A percentile compares a stretch with the other conserved stretches of the same genome.
Conservation (phyloP, 1,140 invertebrate genomes). For the Mylabris phalerata region DNA sequence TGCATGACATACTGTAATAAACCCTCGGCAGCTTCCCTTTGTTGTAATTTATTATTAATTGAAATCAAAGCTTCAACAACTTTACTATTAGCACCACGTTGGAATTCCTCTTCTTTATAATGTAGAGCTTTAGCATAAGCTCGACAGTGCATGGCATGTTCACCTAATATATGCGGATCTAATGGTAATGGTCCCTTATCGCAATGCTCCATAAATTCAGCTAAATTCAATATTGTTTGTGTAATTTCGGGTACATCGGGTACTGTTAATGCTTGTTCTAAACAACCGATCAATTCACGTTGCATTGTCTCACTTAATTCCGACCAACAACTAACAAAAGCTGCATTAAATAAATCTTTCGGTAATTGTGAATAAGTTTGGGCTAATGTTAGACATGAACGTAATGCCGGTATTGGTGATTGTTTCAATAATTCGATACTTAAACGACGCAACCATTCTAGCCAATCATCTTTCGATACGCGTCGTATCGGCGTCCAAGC, state of each 20-base stretch:
- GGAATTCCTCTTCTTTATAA: constrained; percentile 98
- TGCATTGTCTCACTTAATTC: constrained; percentile 79
- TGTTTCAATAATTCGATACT: constrained; percentile 92
- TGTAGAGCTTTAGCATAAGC: constrained; percentile 94
- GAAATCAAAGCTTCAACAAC: constrained; percentile 92
- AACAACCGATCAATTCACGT: constrained; percentile 75
- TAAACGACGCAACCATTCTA: constrained; percentile 90
- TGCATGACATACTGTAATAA: constrained; percentile 86
- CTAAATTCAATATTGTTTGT: constrained; percentile 94
- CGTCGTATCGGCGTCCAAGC: constrained; percentile 85
- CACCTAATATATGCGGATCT: constrained; percentile 72
- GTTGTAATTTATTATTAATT: constrained; percentile 98
- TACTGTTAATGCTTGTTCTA: constrained; percentile 85
- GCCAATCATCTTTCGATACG: constrained; percentile 97
- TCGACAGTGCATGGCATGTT: constrained; percentile 73
- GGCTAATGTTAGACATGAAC: constrained; percentile 86
- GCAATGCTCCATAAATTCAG: constrained; percentile 99
- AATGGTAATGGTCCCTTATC: constrained; percentile 93
- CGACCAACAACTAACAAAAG: constrained; percentile 98
- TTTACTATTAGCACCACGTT: constrained; percentile 49
- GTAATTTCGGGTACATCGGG: constrained; percentile 96
- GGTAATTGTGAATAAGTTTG: constrained; percentile 91
- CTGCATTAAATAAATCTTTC: constrained; percentile 94
- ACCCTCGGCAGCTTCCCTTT: constrained; percentile 94
- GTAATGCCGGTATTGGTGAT: constrained; percentile 87